Evolutionary conservation across 2,888 invertebrate species (phyloP), one percentile per base, ranked within the genome.

Genomic region (Ceratothoa steindachneri): DNA sequence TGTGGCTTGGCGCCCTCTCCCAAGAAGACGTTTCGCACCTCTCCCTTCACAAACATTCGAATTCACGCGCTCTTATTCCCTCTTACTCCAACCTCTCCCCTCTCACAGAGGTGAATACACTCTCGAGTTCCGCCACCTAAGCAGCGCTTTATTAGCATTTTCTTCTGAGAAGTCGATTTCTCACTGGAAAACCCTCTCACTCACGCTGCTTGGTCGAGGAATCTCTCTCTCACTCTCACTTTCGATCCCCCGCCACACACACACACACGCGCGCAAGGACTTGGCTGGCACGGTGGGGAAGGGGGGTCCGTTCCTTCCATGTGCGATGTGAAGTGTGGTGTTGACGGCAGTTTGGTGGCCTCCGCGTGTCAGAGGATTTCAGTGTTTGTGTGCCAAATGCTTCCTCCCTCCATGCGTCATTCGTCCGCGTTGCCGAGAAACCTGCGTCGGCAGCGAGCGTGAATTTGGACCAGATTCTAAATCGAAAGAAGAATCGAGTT

Each of bases 1-100:
- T 60, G 60, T 60, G 60, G 60, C 60, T 60, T 60, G 60, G 60
- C 60, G n/a, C 60, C 60, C 60, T 60, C 60, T 60, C 60, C 60
- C 60, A 60, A 60, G 60, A 60, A 60, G 60, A 60, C 60, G 60
- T 24, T 60, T 60, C 60, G 24, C 60, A 60, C 60, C 60, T 60
- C 60, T 60, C 27, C 27, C 60, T 24, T 60, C 2, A 24, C 60
- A 1, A n/a, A 24, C 60, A 15, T 24, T n/a, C 60, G 19, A 24
- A 12, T 60, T 60, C 60, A 60, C 60, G 60, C 60, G 60, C 60
- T 60, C 60, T 60, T 24, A 60, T 24, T 24, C 27, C 24, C 2
- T 60, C 60, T 60, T 24, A n/a, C 60, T 24, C 60, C 12, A 12
- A 3, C 12, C 12, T 24, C 27, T 7, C n/a, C 52, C 52, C 60